Conservation (phyloP, 2,797 vertebrate genomes). For the Xyrichtys novacula region DNA sequence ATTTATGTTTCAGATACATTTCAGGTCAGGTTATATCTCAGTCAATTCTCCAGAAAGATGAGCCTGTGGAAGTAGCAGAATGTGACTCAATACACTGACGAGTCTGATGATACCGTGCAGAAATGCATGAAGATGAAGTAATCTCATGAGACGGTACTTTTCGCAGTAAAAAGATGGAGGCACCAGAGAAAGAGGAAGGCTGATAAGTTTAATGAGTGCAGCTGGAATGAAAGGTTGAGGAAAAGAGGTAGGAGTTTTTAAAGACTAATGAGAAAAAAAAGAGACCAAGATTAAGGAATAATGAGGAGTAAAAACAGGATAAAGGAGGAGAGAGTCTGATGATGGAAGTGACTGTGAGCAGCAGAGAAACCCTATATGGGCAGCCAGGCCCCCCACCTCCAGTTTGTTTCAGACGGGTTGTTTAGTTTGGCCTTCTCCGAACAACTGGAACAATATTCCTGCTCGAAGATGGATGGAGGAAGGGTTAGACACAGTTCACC, state of each 20-base stretch:
- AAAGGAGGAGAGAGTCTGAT: constrained; percentile 12
- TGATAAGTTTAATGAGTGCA: constrained; percentile 28
- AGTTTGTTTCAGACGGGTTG: constrained; percentile 48
- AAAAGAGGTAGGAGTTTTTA: neutral
- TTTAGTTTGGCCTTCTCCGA: constrained; percentile 69
- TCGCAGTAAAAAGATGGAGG: constrained; percentile 30
- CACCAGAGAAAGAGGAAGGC: constrained; percentile 20
- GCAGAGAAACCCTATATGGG: constrained; percentile 29
- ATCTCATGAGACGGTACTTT: constrained; percentile 25
- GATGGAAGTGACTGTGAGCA: constrained; percentile 22
- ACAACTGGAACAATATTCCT: constrained; percentile 70
- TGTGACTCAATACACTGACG: constrained; percentile 3
- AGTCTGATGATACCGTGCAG: neutral
- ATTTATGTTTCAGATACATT: neutral
- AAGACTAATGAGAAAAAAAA: constrained; percentile 18
- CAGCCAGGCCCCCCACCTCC: constrained; percentile 27
- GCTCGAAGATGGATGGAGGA: constrained; percentile 61
- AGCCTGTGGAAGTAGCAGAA: neutral
- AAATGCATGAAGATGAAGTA: constrained; percentile 32
- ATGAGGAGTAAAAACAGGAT: constrained; percentile 9
- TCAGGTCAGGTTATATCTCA: constrained; percentile 3
- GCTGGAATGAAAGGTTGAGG: constrained; percentile 15
- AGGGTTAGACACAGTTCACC: constrained; percentile 64
- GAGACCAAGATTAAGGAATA: constrained; percentile 9
- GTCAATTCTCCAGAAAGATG: neutral